Evolutionary conservation across 2,113 vertebrate genomes (phyloP).

Genomic region (Spilogale gracilis): DNA sequence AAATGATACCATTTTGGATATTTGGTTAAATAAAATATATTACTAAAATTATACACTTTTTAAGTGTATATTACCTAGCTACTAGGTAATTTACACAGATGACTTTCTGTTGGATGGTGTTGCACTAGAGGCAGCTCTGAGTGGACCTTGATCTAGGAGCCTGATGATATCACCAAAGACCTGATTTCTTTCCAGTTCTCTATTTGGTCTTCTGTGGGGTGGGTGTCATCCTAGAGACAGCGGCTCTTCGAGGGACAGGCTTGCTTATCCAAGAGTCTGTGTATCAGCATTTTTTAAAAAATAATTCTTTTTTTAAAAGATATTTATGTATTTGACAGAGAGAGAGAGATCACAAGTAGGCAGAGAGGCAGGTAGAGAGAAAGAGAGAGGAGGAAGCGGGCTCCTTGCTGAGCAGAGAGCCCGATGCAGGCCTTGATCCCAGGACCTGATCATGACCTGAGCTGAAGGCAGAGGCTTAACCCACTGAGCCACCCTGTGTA

Average conservation of each 20-base stretch:
- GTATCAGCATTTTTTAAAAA: background rate
- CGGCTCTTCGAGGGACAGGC: background rate
- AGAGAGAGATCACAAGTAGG: too few relatives aligned
- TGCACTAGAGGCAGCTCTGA: too few relatives aligned
- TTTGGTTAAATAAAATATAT: constrained; percentile 2
- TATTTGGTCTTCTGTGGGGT: background rate
- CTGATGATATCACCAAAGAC: background rate
- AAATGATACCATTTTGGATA: background rate
- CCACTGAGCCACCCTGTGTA: background rate
- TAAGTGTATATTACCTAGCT: too few relatives aligned
- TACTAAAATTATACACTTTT: background rate
- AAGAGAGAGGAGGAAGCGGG: too few relatives aligned
- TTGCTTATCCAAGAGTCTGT: background rate
- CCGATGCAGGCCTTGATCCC: too few relatives aligned
- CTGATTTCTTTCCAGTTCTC: background rate
- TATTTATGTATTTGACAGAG: too few relatives aligned
- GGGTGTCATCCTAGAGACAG: background rate
- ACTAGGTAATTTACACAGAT: background rate
- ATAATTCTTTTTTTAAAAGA: too few relatives aligned
- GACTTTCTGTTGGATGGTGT: background rate
- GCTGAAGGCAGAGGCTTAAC: too few relatives aligned
- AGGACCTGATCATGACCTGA: too few relatives aligned
- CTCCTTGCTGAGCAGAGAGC: too few relatives aligned
- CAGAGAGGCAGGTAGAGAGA: too few relatives aligned
- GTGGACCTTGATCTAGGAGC: background rate